These are phyloP conservation scores for Synanthedon andrenaeformis DNA, from an alignment of 2,888 invertebrate species.

Conservation along the genomic window DNA sequence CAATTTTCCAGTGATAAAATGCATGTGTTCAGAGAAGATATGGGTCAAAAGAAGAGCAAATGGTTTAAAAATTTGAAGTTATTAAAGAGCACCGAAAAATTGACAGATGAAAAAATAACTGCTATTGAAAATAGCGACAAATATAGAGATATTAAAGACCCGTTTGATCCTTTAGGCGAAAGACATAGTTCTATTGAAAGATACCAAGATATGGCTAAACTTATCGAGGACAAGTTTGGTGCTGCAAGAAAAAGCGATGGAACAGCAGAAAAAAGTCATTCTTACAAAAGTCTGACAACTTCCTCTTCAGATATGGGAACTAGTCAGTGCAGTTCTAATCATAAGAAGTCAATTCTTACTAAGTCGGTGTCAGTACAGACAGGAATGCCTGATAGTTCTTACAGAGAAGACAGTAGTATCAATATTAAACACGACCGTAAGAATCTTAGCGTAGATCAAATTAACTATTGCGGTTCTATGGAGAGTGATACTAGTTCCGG, in stretches of 20 bases:
- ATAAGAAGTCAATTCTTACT: conserved; percentile 59
- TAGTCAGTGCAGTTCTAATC: conserved; percentile 60
- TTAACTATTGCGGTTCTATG: conserved; percentile 65
- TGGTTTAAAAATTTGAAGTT: conserved; percentile 75
- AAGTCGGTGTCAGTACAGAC: conserved; percentile 67
- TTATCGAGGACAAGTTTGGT: conserved; percentile 77
- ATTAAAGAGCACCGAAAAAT: conserved; percentile 55
- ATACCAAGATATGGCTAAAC: conserved; percentile 79
- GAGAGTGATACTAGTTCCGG: conserved; percentile 64
- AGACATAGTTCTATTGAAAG: conserved; percentile 78
- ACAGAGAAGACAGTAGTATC: conserved; percentile 49
- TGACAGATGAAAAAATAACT: conserved; percentile 56
- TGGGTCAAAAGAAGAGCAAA: conserved; percentile 69
- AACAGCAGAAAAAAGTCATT: conserved; percentile 62
- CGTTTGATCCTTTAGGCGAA: conserved; percentile 72
- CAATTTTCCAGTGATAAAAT: conserved; percentile 59
- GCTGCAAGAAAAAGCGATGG: conserved; percentile 53
- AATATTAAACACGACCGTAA: conserved; percentile 62
- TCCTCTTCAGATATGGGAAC: conserved; percentile 69
- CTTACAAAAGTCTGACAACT: conserved; percentile 63
- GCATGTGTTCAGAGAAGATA: conserved; percentile 64
- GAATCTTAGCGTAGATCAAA: conserved; percentile 64
- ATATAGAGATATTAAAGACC: conserved; percentile 60
- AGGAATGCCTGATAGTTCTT: conserved; percentile 59
- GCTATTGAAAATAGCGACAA: conserved; percentile 49